Percentiles rank a stretch among this genome's conserved stretches.
These are phyloP conservation scores for Notocelia uddmanniana DNA, from an alignment of 2,888 invertebrate genomes.

Conservation along the genomic window DNA sequence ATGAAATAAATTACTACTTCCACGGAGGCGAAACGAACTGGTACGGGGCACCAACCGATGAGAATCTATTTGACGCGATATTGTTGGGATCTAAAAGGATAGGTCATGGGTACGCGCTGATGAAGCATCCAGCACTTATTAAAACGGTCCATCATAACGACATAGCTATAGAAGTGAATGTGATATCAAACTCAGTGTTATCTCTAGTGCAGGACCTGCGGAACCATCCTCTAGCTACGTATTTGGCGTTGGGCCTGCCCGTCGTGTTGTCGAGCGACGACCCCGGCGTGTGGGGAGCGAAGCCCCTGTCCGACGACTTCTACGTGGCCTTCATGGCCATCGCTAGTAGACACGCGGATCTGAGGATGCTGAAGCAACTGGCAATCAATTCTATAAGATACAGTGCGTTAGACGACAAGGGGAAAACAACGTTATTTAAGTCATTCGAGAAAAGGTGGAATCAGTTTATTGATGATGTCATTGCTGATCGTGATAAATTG, in stretches of 20 bases:
- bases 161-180: constrained; percentile 92
- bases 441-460: constrained; percentile 68
- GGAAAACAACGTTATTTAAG: constrained; percentile 58
- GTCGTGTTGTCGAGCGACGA: constrained; percentile 93
- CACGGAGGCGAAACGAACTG: constrained; percentile 94
- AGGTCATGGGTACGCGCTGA: constrained; percentile 91
- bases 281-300: constrained; percentile 91
- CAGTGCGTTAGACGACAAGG: constrained; percentile 79
- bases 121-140: constrained; percentile 90
- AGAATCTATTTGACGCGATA: constrained; percentile 92
- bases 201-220: constrained; percentile 89
- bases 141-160: constrained; percentile 82
- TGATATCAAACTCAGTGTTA: constrained; percentile 92
- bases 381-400: constrained; percentile 91
- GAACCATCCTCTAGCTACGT: constrained; percentile 90
- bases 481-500: constrained; percentile 41
- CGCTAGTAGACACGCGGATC: constrained; percentile 88
- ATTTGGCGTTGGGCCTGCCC: constrained; percentile 89
- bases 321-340: constrained; percentile 92
- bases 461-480: constrained; percentile 64
- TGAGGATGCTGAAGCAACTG: constrained; percentile 90
- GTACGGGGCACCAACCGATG: constrained; percentile 88
- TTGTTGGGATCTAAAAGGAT: constrained; percentile 90
- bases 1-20: constrained; percentile 88
- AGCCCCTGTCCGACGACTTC: constrained; percentile 91